Evolutionary conservation across 1,140 invertebrate species (phyloP).

Genomic region (Caenorhabditis briggsae): DNA sequence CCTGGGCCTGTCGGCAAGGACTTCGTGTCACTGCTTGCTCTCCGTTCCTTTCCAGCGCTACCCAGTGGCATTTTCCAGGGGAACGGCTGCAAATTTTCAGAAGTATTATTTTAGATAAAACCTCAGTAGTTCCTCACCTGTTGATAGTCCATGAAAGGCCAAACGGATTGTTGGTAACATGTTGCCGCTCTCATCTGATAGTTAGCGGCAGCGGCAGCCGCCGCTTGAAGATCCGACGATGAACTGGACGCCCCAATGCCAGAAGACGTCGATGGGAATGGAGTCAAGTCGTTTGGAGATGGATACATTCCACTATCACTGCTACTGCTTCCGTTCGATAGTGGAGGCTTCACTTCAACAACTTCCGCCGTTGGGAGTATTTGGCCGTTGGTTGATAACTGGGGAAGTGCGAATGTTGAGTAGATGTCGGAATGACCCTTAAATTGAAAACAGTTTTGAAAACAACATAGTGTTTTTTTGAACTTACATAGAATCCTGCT

Average conservation of each 20-base stretch:
- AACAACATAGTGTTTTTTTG: background rate
- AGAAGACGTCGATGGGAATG: constrained; percentile 25
- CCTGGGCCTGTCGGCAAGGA: constrained; percentile 65
- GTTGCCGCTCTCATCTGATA: constrained; percentile 36
- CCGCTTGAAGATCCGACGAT: constrained; percentile 10
- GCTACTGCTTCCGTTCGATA: constrained; percentile 35
- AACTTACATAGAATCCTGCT: constrained; percentile 10
- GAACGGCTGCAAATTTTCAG: background rate
- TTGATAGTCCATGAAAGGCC: constrained; percentile 41
- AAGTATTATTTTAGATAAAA: background rate
- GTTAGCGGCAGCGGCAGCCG: constrained; percentile 6
- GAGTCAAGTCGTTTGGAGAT: constrained; percentile 27
- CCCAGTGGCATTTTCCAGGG: constrained; percentile 24
- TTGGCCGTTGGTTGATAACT: background rate
- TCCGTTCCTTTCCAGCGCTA: background rate
- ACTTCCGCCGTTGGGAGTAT: background rate
- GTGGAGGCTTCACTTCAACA: constrained; percentile 29
- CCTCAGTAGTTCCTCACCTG: background rate
- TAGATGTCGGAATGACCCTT: constrained; percentile 16
- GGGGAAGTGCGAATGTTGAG: background rate
- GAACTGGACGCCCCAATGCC: background rate
- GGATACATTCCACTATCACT: constrained; percentile 48
- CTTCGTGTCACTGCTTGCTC: background rate
- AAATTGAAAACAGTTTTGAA: background rate
- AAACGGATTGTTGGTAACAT: constrained; percentile 12